A percentile compares a stretch with the other conserved stretches of the same genome.
phyloP scores from a whole-genome alignment of 1,140 invertebrate species.

The Wasmannia auropunctata region DNA sequence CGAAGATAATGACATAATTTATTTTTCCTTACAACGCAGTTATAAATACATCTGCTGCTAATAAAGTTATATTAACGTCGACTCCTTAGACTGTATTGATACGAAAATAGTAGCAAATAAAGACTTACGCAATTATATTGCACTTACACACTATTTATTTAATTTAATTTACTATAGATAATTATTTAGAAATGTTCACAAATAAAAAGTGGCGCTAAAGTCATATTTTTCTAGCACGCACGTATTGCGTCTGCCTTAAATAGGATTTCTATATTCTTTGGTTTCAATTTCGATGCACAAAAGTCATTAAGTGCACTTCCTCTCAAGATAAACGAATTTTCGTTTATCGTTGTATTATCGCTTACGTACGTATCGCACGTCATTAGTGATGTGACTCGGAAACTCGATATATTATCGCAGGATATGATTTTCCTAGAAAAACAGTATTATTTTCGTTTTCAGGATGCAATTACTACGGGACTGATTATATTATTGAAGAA shows the following conservation, averaged over 20 bases:
- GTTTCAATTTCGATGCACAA: background rate
- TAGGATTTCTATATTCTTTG: background rate
- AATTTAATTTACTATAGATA: constrained; percentile 12
- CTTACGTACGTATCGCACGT: background rate
- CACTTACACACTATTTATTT: constrained; percentile 12
- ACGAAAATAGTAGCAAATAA: background rate
- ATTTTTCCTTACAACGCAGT: background rate
- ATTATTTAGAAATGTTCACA: background rate
- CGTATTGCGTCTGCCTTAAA: constrained; percentile 3
- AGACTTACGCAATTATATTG: background rate
- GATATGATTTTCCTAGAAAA: background rate
- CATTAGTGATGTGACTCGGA: background rate
- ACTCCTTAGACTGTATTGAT: background rate
- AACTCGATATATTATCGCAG: background rate
- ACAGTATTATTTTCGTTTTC: constrained; percentile 5
- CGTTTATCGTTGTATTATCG: constrained; percentile 17
- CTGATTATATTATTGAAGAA: constrained; percentile 29
- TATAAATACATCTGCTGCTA: background rate
- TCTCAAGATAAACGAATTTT: background rate
- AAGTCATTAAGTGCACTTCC: constrained; percentile 3
- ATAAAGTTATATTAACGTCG: background rate
- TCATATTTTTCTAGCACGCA: background rate
- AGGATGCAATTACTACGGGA: background rate
- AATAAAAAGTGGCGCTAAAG: background rate
- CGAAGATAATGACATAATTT: background rate